A percentile compares a stretch with the other conserved stretches of the same genome.
Conservation (phyloP, 2,113 vertebrate species). For the Galeopterus variegatus region DNA sequence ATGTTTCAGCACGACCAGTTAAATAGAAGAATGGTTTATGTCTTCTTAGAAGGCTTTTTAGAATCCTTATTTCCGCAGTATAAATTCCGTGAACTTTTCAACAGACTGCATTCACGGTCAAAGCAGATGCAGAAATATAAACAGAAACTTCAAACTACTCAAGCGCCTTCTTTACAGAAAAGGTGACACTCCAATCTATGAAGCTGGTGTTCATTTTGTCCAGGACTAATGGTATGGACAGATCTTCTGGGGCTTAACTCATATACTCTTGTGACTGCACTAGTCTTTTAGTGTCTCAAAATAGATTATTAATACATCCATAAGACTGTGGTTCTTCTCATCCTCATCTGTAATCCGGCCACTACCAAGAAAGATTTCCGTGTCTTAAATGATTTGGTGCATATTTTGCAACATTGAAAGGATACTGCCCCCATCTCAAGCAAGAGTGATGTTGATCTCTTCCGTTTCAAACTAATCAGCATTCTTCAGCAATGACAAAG, state of each 20-base stretch:
- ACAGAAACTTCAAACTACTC: slow-evolving; percentile 94
- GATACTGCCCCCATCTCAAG: slow-evolving; percentile 82
- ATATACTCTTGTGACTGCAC: slow-evolving; percentile 87
- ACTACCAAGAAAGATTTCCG: slow-evolving; percentile 86
- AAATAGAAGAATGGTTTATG: slow-evolving; percentile 97
- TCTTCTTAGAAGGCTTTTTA: slow-evolving; percentile 98
- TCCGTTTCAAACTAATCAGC: slow-evolving; percentile 81
- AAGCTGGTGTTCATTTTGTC: slow-evolving; percentile 88
- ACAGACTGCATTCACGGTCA: slow-evolving; percentile 98
- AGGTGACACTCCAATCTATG: slow-evolving; percentile 95
- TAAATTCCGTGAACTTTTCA: slow-evolving; percentile 98
- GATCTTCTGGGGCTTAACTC: slow-evolving; percentile 89
- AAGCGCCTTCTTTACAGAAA: slow-evolving; percentile 94
- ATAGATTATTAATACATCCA: slow-evolving; percentile 89
- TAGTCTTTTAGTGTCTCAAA: slow-evolving; percentile 89
- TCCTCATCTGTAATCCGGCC: slow-evolving; percentile 88
- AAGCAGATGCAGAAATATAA: slow-evolving; percentile 95
- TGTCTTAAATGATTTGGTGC: slow-evolving; percentile 90
- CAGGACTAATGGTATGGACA: slow-evolving; percentile 87
- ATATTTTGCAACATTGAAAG: slow-evolving; percentile 89
- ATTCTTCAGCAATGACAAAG: slow-evolving; percentile 85
- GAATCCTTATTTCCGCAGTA: slow-evolving; percentile 99
- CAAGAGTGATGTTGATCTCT: slow-evolving; percentile 81
- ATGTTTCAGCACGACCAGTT: slow-evolving; percentile 99
- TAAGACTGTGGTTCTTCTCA: slow-evolving; percentile 89